A percentile compares a stretch with the other conserved stretches of the same genome.
Conservation (phyloP, 2,113 vertebrate species). For the Genyomyrus donnyi region DNA sequence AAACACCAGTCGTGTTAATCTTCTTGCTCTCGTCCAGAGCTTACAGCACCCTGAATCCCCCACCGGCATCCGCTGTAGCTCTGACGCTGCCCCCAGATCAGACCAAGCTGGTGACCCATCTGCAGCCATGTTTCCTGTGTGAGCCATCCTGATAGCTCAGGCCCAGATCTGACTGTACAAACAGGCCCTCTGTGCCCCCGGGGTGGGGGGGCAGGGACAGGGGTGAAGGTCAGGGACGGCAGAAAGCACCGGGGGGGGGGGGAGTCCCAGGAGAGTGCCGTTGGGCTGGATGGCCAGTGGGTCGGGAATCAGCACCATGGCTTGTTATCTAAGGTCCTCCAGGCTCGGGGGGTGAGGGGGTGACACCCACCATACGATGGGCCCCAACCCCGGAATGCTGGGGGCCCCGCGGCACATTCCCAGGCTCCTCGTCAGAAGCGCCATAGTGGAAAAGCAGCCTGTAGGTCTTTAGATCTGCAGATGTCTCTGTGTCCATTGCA, state of each 20-base stretch:
- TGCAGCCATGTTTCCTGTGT: neutral
- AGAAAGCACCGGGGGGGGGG: slow-evolving; percentile 19
- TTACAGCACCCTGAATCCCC: neutral
- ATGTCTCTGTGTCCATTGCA: neutral
- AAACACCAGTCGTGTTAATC: neutral
- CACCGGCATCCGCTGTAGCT: neutral
- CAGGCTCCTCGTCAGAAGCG: neutral
- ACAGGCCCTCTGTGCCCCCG: neutral
- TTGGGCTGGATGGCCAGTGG: neutral
- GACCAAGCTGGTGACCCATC: neutral
- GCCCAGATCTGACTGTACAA: neutral
- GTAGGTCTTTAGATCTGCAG: neutral
- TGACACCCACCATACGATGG: neutral
- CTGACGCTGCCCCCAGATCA: neutral
- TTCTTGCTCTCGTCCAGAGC: neutral
- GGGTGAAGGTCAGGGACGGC: slow-evolving; percentile 47
- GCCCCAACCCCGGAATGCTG: neutral
- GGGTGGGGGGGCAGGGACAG: neutral
- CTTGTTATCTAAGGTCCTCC: neutral
- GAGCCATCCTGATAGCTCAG: neutral
- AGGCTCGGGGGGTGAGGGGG: neutral
- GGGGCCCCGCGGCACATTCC: neutral
- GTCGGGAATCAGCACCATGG: neutral
- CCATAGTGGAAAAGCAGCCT: neutral
- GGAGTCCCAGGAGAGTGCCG: neutral